phyloP scores from a whole-genome alignment of 2,113 vertebrate genomes.

The Ciconia boyciana region DNA sequence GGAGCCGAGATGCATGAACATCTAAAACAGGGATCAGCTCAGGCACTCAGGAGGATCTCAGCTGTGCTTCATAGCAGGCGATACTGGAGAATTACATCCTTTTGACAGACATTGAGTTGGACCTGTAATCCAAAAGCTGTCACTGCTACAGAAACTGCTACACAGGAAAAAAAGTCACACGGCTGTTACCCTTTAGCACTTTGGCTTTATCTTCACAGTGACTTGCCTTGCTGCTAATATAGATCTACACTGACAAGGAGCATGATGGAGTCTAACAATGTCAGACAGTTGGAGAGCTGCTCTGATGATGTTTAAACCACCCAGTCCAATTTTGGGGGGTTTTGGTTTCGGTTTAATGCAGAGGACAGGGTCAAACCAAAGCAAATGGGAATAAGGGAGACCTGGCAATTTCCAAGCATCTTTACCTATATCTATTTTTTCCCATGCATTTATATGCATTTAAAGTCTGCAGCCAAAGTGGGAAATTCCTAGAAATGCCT shows the following conservation, averaged over 20 bases:
- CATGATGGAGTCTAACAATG: neutral
- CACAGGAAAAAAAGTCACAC: neutral
- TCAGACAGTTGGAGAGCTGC: neutral
- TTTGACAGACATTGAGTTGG: neutral
- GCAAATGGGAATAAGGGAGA: neutral
- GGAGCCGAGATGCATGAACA: neutral
- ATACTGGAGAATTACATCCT: neutral
- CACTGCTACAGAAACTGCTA: neutral
- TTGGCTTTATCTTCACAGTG: neutral
- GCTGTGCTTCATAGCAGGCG: neutral
- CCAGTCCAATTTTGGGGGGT: neutral
- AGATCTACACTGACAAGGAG: neutral
- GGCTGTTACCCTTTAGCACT: slow-evolving; percentile 1
- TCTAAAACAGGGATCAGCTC: neutral
- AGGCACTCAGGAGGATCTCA: neutral
- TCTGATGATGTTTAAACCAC: neutral
- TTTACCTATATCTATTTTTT: neutral
- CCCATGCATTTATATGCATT: neutral
- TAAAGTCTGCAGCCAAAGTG: neutral
- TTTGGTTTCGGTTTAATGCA: neutral
- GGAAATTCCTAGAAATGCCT: neutral
- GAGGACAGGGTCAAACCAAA: neutral
- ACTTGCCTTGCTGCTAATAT: neutral
- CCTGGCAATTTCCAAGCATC: neutral
- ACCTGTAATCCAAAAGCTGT: neutral